Conservation (phyloP, 2,888 invertebrate genomes). For the Protodeltote pygarga region DNA sequence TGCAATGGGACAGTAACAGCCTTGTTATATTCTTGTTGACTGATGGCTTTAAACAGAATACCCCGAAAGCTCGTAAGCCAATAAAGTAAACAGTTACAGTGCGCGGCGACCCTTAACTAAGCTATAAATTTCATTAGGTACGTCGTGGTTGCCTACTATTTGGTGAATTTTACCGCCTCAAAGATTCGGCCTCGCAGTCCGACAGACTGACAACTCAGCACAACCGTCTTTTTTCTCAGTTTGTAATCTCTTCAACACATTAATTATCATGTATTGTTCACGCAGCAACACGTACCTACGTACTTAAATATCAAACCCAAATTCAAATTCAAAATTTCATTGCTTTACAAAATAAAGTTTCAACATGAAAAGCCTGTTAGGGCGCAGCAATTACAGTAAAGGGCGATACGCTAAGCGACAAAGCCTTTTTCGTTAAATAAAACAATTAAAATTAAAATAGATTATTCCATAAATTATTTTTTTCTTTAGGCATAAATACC, state of each 20-base stretch:
- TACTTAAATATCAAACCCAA: too few species aligned
- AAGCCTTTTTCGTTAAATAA: too few species aligned
- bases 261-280: constrained; percentile 28
- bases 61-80: background rate
- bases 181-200: constrained; percentile 2
- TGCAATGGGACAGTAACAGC: too few species aligned
- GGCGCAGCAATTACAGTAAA: too few species aligned
- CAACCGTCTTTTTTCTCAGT: constrained; percentile 12
- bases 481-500: too few species aligned
- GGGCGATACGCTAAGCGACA: too few species aligned
- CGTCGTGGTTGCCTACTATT: constrained; percentile 15
- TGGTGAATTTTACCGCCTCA: constrained; percentile 24
- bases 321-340: too few species aligned
- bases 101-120: constrained; percentile 11
- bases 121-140: constrained; percentile 37
- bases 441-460: too few species aligned
- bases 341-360: too few species aligned
- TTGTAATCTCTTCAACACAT: constrained; percentile 20
- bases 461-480: too few species aligned
- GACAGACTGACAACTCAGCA: constrained; percentile 21
- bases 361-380: too few species aligned
- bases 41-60: background rate
- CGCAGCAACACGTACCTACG: constrained; percentile 31
- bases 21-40: background rate
- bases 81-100: constrained; percentile 3